Evolutionary conservation across 2,113 vertebrate genomes (phyloP), one percentile per base, ranked within the genome.

Genomic region (Corythoichthys haematopterus): DNA sequence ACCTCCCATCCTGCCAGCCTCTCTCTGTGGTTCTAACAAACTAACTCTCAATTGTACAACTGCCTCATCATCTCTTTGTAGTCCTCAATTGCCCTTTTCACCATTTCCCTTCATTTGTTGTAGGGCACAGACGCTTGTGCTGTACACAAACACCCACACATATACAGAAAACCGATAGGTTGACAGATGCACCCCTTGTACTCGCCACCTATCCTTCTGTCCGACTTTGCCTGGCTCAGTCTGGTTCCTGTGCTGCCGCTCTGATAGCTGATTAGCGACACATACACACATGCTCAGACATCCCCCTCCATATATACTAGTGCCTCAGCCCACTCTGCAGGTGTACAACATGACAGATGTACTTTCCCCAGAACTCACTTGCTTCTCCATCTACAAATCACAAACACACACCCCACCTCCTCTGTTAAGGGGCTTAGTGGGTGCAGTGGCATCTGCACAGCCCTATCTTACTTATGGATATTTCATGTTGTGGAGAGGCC

Each of bases 401-500:
- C 59, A 64, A 43, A 47, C 55, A 65, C 65, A 66, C 69, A 67
- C 64, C 35, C 51, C 65, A 63, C 3, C 13, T 63, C 45, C 72
- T 61, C 81, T 56, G 74, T 75, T 80, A 71, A 66, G 86, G 80
- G 74, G 71, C 79, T 72, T 72, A 80, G 76, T 70, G 75, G 80
- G 79, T 81, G 79, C 82, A 74, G 84, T 75, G 65, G 82, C 88
- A 89, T 88, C 88, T 89, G 86, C 71, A 76, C 20, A 45, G n/a
- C 82, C 68, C 72, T 72, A 74, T 71, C 76, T 85, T 62, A 82
- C 81, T 88, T 81, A 87, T 88, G 74, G 84, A 88, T 89, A 84
- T 88, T 89, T 89, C 66, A 88, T 89, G 85, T 73, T 64, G 78
- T 64, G 72, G 80, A 72, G 75, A 69, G 62, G 15, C 14, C 76